These are phyloP conservation scores for Decapterus maruadsi DNA, from an alignment of 2,797 vertebrate species.

Conservation along the genomic window DNA sequence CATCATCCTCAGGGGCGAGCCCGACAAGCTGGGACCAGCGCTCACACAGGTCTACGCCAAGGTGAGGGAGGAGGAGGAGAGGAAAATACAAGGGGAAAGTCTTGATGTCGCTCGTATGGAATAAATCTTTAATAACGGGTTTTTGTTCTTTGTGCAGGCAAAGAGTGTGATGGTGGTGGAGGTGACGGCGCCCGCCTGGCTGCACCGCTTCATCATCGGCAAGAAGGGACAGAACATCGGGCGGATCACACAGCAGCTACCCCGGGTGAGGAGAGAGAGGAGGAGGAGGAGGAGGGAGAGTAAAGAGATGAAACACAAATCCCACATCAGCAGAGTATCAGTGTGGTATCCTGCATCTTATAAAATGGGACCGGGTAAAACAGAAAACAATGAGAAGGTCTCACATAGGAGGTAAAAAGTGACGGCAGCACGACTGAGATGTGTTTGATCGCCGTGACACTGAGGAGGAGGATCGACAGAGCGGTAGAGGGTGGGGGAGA, in stretches of 20 bases:
- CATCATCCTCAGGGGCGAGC: slow-evolving; percentile 87
- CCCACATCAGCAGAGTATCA: not conserved
- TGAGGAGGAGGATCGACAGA: not conserved
- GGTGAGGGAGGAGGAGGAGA: slow-evolving; percentile 66
- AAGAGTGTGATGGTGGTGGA: slow-evolving; percentile 88
- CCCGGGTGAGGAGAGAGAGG: slow-evolving; percentile 76
- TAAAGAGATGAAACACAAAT: not conserved
- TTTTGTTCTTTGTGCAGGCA: slow-evolving; percentile 70
- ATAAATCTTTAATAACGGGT: not conserved
- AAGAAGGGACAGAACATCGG: slow-evolving; percentile 90
- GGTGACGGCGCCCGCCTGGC: slow-evolving; percentile 88
- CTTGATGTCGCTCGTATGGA: not conserved
- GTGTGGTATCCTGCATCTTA: not conserved
- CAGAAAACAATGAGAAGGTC: not conserved
- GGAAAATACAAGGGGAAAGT: not conserved
- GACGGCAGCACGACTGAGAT: slow-evolving; percentile 1
- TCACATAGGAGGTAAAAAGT: slow-evolving; percentile 1
- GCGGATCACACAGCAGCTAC: slow-evolving; percentile 87
- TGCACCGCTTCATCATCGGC: slow-evolving; percentile 90
- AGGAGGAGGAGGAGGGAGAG: not conserved
- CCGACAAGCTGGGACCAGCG: slow-evolving; percentile 84
- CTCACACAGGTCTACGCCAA: slow-evolving; percentile 88
- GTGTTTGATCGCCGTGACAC: not conserved
- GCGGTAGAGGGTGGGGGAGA: too few relatives aligned
- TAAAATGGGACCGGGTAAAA: slow-evolving; percentile 3